Base-by-base conservation (phyloP, 2,888 invertebrate genomes). In the Heliothis peltigera region DNA sequence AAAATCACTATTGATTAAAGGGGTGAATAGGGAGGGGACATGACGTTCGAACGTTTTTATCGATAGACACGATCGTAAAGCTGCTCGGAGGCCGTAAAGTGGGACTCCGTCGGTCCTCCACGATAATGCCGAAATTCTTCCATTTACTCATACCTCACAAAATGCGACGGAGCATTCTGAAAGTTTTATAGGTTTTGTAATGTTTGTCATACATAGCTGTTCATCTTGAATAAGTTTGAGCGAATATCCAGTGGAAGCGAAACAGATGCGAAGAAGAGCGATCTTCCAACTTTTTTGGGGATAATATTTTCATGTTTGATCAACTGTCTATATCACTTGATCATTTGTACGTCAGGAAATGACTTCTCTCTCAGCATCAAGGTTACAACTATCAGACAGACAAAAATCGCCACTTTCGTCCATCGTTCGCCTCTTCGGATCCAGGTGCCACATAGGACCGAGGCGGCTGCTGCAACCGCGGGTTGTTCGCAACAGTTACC, bases 21-120 rank as follows among this genome's bases (percentile, higher is more conserved):
- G 64, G 48, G 60, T 57, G 47, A 46, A 55, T 42, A 71, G 49
- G 51, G 48, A 59, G 47, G 56, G 64, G 60, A 64, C 69, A 63
- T 65, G 52, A 44, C 49, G 22, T 18, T 15, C 19, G 32, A 39
- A 47, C 15, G 64, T 80, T 78, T 83, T 79, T 83, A 78, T 77
- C 71, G 58, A 63, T 67, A 71, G 69, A 71, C 75, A 65, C 56
- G 69, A 60, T 84, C 80, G 77, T 83, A 84, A 83, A 83, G 63
- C 56, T 64, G 62, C 77, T 71, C 51, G 57, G 48, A 58, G 57
- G 63, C 66, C 66, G 72, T 83, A 84, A 84, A 79, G 64, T 55
- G 42, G 52, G 48, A 60, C 64, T 58, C 21, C 56, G 39, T 56
- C 22, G 49, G 58, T 19, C 66, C 54, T 57, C 63, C 51, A 17